These are phyloP conservation scores for Muntiacus reevesi DNA, from an alignment of 2,113 vertebrate species.

Conservation along the genomic window DNA sequence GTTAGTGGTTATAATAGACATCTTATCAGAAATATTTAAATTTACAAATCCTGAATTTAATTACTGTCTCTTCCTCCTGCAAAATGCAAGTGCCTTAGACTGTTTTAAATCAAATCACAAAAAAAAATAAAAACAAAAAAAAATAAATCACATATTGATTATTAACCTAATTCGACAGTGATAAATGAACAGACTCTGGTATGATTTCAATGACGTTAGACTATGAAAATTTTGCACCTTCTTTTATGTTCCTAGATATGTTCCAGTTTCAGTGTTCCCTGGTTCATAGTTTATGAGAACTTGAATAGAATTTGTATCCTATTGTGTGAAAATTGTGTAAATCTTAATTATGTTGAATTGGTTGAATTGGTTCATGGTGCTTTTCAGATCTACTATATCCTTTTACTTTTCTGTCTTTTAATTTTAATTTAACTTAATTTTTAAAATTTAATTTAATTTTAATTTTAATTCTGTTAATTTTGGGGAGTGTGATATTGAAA, in stretches of 20 bases:
- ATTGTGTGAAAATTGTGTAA: not conserved
- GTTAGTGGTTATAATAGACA: not conserved
- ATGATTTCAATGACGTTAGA: not conserved
- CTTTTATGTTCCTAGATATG: not conserved
- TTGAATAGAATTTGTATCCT: not conserved
- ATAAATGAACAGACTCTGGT: not conserved
- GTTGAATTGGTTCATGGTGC: not conserved
- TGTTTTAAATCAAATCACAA: not conserved
- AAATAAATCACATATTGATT: not conserved
- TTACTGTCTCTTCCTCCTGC: not conserved
- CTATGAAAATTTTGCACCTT: not conserved
- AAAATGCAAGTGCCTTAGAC: not conserved
- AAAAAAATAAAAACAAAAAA: too few species aligned
- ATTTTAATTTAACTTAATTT: not conserved
- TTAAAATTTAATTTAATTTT: too few species aligned
- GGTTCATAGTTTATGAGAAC: not conserved
- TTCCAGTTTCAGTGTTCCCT: not conserved
- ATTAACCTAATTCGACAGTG: not conserved
- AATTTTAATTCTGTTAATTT: not conserved
- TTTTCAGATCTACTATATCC: not conserved
- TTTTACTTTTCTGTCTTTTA: not conserved
- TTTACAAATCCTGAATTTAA: not conserved
- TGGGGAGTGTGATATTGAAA: not conserved
- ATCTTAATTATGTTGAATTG: not conserved
- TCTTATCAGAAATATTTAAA: constrained; percentile 31